Conservation (phyloP, 2,113 vertebrate species). For the Alouatta palliata region DNA sequence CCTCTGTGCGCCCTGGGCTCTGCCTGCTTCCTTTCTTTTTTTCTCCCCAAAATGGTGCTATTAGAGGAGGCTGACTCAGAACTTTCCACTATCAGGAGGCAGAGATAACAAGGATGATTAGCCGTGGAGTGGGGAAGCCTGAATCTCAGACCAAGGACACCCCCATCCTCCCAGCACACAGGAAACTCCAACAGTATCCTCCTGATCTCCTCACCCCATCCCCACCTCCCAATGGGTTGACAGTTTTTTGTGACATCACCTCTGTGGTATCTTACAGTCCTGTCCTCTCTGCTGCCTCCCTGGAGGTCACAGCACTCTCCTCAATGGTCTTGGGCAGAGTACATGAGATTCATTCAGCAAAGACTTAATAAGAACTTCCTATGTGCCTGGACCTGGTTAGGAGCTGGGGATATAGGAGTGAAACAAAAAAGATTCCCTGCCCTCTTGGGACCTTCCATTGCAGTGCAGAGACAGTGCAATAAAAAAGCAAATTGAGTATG, state of each 20-base stretch:
- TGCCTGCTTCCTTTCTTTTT: background rate
- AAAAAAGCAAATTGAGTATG: too few species aligned
- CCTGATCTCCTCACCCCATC: fast-evolving
- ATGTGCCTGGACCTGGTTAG: background rate
- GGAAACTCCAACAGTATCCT: background rate
- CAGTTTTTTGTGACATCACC: too few species aligned
- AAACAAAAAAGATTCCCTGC: background rate
- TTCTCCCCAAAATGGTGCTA: background rate
- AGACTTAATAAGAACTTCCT: background rate
- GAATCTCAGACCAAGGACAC: background rate
- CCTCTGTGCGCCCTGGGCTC: background rate
- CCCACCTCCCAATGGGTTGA: too few species aligned
- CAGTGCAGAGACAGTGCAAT: fast-evolving
- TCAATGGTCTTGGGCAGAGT: background rate
- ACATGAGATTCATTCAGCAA: background rate
- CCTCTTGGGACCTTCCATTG: background rate
- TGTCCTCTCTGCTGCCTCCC: background rate
- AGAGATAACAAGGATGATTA: background rate
- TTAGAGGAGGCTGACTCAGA: background rate
- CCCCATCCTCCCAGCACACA: background rate
- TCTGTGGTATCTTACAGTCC: fast-evolving
- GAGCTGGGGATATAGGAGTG: background rate
- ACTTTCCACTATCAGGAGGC: fast-evolving
- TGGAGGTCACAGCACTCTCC: background rate
- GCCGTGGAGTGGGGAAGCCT: too few species aligned